Evolutionary conservation across 2,888 invertebrate species (phyloP), one percentile per base, ranked within the genome.

Genomic region (Lycophotia porphyrea): DNA sequence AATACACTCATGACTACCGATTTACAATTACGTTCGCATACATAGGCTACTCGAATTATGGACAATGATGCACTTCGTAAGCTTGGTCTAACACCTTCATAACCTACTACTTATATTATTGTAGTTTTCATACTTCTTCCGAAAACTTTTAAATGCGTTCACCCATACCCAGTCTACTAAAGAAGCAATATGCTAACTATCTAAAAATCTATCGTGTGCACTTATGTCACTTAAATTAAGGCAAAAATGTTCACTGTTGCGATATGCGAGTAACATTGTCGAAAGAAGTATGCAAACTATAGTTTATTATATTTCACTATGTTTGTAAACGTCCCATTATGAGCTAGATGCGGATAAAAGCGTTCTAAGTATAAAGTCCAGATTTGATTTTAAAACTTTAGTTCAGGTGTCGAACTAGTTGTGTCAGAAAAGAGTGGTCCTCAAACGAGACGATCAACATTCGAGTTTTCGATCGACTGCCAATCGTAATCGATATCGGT

Each of bases 401-500:
- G 76, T 81, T 65, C 84, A 69, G 49, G 61, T 71, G 63, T 72
- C 60, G 82, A 75, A 84, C 82, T 61, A 64, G 36, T 31, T 67
- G 79, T 80, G 63, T 83, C 63, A 76, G 66, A 76, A 80, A 76
- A 79, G 39, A 73, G 80, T 76, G 87, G 88, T 90, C 85, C 87
- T 95, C 89, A 96, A 83, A 96, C 96, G 88, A 96, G 95, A 81
- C 96, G 94, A 91, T 96, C 96, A 87, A 95, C 93, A 83, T 92
- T 93, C 78, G 94, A 88, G 86, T 91, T 93, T 72, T 92, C 95
- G 71, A 91, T 90, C 85, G 93, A 87, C 78, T 91, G 92, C 96
- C 96, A 96, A 87, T 96, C 96, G 91, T 93, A 95, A 88, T 95
- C 95, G 91, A 95, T 92, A 85, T 95, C 95, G 76, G 95, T 90